Conservation (phyloP, 37 sponge, comb jelly and placozoan genomes). For the Haliclona indistincta region DNA sequence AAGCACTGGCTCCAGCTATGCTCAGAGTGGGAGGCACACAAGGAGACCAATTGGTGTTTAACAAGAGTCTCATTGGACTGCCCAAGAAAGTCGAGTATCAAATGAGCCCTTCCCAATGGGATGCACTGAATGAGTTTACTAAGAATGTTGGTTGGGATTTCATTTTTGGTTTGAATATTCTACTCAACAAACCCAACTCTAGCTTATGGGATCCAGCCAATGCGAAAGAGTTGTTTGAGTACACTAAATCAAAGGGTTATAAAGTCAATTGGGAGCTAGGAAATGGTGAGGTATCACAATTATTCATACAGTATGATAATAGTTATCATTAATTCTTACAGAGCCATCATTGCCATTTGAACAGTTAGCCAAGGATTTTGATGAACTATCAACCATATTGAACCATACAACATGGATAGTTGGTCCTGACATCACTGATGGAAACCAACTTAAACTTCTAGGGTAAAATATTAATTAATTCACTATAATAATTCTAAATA, state of each 20-base stretch:
- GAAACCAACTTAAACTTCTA: neutral
- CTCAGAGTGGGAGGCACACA: slow-evolving; percentile 58
- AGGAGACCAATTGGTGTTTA: slow-evolving; percentile 43
- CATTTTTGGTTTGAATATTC: slow-evolving; percentile 56
- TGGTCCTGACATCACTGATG: slow-evolving; percentile 40
- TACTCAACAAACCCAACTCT: slow-evolving; percentile 10
- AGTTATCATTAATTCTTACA: slow-evolving; percentile 2
- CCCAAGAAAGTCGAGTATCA: neutral
- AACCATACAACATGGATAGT: neutral
- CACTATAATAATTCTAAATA: neutral
- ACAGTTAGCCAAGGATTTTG: slow-evolving; percentile 38
- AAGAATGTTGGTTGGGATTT: slow-evolving; percentile 40
- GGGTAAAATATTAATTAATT: neutral
- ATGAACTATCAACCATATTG: slow-evolving; percentile 17
- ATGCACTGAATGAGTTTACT: slow-evolving; percentile 37
- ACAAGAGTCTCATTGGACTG: neutral
- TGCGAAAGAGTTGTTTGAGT: slow-evolving; percentile 45
- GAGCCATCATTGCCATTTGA: neutral
- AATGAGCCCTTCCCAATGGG: slow-evolving; percentile 44
- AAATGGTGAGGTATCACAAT: slow-evolving; percentile 77
- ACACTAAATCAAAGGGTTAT: slow-evolving; percentile 42
- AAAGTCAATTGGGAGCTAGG: slow-evolving; percentile 63
- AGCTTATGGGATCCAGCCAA: slow-evolving; percentile 49
- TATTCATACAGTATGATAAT: no score
- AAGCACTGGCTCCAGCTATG: slow-evolving; percentile 51